Evolutionary conservation across 2,888 invertebrate species (phyloP).

Genomic region (Pyralis farinalis): DNA sequence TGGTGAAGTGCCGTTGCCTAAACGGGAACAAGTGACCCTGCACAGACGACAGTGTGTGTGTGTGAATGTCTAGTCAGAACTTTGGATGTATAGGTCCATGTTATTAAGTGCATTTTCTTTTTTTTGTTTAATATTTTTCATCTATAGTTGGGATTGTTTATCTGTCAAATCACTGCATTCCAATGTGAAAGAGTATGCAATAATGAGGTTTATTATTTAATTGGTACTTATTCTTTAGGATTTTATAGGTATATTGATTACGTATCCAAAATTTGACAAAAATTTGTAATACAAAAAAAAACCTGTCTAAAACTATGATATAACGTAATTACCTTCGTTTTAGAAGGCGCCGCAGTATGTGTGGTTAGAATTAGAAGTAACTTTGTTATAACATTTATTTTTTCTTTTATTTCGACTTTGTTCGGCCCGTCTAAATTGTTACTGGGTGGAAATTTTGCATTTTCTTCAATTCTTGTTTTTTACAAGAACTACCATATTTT

Average conservation of each 20-base stretch:
- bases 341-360: constrained; percentile 51
- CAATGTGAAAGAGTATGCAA: constrained; percentile 16
- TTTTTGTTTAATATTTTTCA: constrained; percentile 11
- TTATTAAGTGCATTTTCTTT: constrained; percentile 44
- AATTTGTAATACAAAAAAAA: no score
- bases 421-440: constrained; percentile 11
- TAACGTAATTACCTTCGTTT: constrained; percentile 55
- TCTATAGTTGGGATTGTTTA: constrained; percentile 15
- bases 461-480: constrained; percentile 42
- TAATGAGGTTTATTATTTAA: constrained; percentile 14
- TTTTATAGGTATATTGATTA: not conserved
- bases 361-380: constrained; percentile 20
- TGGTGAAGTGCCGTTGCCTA: constrained; percentile 5
- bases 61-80: constrained; percentile 68
- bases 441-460: constrained; percentile 36
- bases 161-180: constrained; percentile 18
- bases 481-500: constrained; percentile 15
- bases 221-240: constrained; percentile 19
- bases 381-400: constrained; percentile 15
- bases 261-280: no score
- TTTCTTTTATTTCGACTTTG: constrained; percentile 4
- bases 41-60: constrained; percentile 36
- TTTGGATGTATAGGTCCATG: constrained; percentile 29
- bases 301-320: constrained; percentile 3
- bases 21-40: constrained; percentile 19